Conservation (phyloP, 2,797 vertebrate genomes). For the Brachyrhaphis roseni region DNA sequence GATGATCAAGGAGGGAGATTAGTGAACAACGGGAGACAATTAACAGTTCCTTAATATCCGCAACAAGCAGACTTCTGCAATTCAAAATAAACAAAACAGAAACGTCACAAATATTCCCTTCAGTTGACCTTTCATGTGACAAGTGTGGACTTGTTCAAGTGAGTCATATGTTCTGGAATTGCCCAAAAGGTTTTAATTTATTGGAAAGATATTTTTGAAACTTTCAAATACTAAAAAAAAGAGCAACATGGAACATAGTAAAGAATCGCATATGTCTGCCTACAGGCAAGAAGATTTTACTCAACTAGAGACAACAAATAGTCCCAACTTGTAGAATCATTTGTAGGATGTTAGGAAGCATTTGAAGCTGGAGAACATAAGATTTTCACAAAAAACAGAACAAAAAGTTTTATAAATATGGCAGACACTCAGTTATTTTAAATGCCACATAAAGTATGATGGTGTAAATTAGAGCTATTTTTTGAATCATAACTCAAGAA, state of each 20-base stretch:
- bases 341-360: background rate
- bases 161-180: background rate
- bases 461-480: background rate
- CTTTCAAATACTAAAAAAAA: background rate
- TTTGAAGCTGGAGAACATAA: background rate
- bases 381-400: background rate
- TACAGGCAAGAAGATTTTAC: background rate
- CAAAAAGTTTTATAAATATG: background rate
- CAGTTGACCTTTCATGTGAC: background rate
- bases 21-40: background rate
- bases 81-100: background rate
- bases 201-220: background rate
- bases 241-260: background rate
- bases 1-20: background rate
- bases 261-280: background rate
- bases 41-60: background rate
- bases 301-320: background rate
- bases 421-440: background rate
- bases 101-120: background rate
- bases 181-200: background rate
- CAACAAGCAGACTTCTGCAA: background rate
- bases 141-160: background rate
- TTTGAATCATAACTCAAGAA: background rate
- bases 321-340: background rate
- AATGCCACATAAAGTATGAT: background rate